Evolutionary conservation across 2,113 vertebrate species (phyloP).

Genomic region (Sander lucioperca): DNA sequence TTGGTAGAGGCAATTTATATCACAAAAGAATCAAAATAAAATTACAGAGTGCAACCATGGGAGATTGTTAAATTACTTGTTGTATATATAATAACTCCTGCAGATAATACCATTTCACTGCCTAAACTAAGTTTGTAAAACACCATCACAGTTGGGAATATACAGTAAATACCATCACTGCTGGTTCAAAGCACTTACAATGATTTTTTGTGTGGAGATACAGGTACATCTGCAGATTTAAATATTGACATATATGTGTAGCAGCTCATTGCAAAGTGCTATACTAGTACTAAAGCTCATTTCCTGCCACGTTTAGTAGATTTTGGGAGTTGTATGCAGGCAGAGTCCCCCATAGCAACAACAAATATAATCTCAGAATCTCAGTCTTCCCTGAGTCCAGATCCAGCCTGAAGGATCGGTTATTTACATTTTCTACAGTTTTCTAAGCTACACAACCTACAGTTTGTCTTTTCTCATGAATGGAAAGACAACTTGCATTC

Average conservation of each 20-base stretch:
- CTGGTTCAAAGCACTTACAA: constrained; percentile 36
- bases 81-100: constrained; percentile 59
- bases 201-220: constrained; percentile 39
- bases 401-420: background rate
- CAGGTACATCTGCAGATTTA: constrained; percentile 28
- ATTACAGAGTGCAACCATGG: constrained; percentile 52
- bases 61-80: constrained; percentile 65
- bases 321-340: constrained; percentile 24
- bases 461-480: background rate
- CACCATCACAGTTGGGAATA: constrained; percentile 52
- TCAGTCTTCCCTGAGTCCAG: background rate
- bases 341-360: background rate
- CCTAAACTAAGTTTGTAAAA: constrained; percentile 64
- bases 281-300: background rate
- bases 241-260: background rate
- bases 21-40: constrained; percentile 68
- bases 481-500: no score
- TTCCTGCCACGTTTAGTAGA: background rate
- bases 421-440: background rate
- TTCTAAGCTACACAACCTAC: background rate
- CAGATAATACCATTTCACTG: constrained; percentile 59
- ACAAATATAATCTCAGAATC: background rate
- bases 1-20: constrained; percentile 66
- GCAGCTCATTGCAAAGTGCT: constrained; percentile 8
- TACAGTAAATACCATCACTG: constrained; percentile 25